These are phyloP conservation scores for Drosophila bocki DNA, from an alignment of 1,140 invertebrate genomes.

Conservation along the genomic window DNA sequence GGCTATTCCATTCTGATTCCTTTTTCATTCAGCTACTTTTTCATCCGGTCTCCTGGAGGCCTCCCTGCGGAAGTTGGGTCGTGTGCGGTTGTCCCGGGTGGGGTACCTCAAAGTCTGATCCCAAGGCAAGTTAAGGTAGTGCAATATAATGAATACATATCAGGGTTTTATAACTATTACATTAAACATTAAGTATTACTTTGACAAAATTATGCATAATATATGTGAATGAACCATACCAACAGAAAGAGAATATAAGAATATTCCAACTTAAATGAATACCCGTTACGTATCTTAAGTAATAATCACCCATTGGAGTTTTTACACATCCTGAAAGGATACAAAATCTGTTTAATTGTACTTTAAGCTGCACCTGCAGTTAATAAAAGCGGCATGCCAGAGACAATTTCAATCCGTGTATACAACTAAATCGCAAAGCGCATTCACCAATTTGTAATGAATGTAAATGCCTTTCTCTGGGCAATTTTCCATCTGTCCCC, in stretches of 20 bases:
- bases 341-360: not conserved
- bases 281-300: too few relatives aligned
- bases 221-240: too few relatives aligned
- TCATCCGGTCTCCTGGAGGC: conserved; percentile 16
- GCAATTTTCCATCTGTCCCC: conserved; percentile 1
- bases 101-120: not conserved
- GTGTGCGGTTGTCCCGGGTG: conserved; percentile 17
- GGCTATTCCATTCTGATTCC: conserved; percentile 37
- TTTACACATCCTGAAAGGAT: not conserved
- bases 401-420: conserved; percentile 18
- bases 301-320: too few relatives aligned
- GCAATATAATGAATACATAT: not conserved
- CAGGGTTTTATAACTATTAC: not conserved
- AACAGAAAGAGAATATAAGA: too few relatives aligned
- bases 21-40: not conserved
- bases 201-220: too few relatives aligned
- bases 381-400: conserved; percentile 2
- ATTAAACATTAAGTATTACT: not conserved
- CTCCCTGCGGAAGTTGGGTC: conserved; percentile 17
- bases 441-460: conserved; percentile 49
- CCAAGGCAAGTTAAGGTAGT: not conserved
- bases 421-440: conserved; percentile 2
- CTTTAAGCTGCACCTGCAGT: conserved; percentile 8
- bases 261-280: too few relatives aligned
- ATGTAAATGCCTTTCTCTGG: conserved; percentile 45